A percentile compares a stretch with the other conserved stretches of the same genome.
These are phyloP conservation scores for Apostichopus japonicus DNA, from an alignment of 35 echinoderm and acorn worm genomes.

Conservation along the genomic window DNA sequence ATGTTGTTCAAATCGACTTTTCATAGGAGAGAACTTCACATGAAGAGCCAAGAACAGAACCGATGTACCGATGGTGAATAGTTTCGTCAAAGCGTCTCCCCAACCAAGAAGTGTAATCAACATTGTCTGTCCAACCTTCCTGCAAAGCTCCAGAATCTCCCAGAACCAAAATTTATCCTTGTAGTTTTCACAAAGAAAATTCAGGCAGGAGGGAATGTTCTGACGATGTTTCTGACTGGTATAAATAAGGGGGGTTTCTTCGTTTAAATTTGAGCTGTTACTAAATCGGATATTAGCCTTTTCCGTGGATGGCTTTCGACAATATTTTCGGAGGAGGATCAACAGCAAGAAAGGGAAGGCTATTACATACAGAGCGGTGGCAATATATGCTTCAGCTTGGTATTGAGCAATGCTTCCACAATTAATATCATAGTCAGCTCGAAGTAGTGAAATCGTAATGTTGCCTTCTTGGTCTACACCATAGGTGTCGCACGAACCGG, in stretches of 20 bases:
- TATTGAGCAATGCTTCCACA: not conserved
- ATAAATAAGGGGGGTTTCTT: not conserved
- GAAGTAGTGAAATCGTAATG: not conserved
- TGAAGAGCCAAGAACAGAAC: too few relatives aligned
- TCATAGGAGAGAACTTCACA: too few relatives aligned
- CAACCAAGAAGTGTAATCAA: too few relatives aligned
- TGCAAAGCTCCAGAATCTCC: conserved; percentile 58
- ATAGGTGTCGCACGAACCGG: conserved; percentile 41
- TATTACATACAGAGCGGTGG: conserved; percentile 14
- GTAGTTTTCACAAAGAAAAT: conserved; percentile 71
- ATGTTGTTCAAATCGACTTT: too few relatives aligned
- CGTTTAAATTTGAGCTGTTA: not conserved
- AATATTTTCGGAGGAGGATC: conserved; percentile 29
- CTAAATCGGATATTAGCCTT: not conserved
- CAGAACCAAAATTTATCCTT: conserved; percentile 68
- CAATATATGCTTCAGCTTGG: conserved; percentile 10
- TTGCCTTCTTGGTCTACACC: not conserved
- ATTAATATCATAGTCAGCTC: conserved; percentile 54
- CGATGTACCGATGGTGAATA: too few relatives aligned
- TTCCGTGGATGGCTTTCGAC: too few relatives aligned
- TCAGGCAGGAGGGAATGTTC: not conserved
- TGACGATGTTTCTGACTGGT: not conserved
- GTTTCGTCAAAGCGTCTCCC: too few relatives aligned
- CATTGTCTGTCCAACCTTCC: too few relatives aligned
- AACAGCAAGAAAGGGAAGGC: conserved; percentile 46